Conservation (phyloP, 2,888 invertebrate species). For the Xanthia icteritia region DNA sequence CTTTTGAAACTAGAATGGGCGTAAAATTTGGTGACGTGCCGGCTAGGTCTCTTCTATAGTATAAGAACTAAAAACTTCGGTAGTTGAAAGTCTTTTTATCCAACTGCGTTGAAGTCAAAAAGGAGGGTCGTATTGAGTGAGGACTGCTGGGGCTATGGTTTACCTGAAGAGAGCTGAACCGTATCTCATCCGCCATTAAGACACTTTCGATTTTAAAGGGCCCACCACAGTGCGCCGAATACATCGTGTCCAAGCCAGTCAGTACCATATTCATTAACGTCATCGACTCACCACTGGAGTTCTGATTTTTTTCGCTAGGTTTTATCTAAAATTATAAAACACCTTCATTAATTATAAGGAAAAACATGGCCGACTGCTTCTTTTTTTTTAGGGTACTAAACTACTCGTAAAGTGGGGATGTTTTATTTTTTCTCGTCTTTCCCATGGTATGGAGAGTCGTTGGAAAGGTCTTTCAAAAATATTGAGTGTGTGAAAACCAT, state of each 20-base stretch:
- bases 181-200: constrained; percentile 13
- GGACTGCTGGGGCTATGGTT: background rate
- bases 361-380: too few relatives aligned
- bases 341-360: background rate
- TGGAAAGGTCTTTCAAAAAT: too few relatives aligned
- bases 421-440: too few relatives aligned
- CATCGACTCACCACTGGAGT: background rate
- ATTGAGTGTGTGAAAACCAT: too few relatives aligned
- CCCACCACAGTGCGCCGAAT: constrained; percentile 21
- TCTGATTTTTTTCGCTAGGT: rapidly evolving
- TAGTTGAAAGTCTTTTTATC: background rate
- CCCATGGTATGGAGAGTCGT: too few relatives aligned
- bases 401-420: too few relatives aligned
- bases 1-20: background rate
- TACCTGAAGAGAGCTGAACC: constrained; percentile 28
- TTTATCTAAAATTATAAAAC: constrained; percentile 19
- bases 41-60: too few relatives aligned
- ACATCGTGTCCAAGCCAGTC: constrained; percentile 29
- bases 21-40: too few relatives aligned
- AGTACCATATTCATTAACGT: constrained; percentile 18
- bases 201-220: background rate
- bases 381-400: too few relatives aligned
- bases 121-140: background rate
- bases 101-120: too few relatives aligned
- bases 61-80: background rate